These are phyloP conservation scores for Mechanitis messenoides DNA, from an alignment of 2,888 invertebrate species.

Conservation along the genomic window DNA sequence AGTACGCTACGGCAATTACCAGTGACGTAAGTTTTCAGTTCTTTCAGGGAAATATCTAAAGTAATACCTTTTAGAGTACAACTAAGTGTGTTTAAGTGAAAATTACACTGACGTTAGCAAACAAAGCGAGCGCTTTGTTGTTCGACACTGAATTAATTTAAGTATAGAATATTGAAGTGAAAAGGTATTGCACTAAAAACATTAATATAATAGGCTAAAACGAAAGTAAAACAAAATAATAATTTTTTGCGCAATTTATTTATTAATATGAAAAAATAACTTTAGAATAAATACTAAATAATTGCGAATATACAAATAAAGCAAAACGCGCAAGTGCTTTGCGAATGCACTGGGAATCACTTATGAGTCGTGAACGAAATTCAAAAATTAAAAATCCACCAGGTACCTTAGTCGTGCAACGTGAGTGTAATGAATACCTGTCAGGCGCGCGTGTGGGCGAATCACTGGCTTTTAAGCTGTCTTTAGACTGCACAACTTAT, in stretches of 20 bases:
- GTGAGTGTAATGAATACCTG: conserved; percentile 74
- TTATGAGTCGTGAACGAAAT: conserved; percentile 36
- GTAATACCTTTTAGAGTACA: conserved; percentile 24
- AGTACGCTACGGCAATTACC: no score
- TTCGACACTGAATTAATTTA: conserved; percentile 23
- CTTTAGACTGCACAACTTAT: conserved; percentile 7
- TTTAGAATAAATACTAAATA: conserved; percentile 19
- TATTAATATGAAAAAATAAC: not conserved
- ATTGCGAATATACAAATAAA: conserved; percentile 23
- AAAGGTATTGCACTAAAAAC: not conserved
- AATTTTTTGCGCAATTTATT: not conserved
- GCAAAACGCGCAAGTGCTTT: conserved; percentile 27
- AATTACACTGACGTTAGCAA: conserved; percentile 28
- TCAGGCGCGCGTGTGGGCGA: conserved; percentile 74
- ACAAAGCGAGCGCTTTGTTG: conserved; percentile 26
- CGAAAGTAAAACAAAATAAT: not conserved
- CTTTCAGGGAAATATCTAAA: conserved; percentile 21
- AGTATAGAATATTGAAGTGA: conserved; percentile 3
- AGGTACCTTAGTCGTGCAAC: conserved; percentile 36
- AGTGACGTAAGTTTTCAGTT: conserved; percentile 14
- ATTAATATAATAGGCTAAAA: not conserved
- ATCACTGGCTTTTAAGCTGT: conserved; percentile 35
- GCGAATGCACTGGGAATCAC: conserved; percentile 30
- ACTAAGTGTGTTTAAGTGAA: conserved; percentile 27
- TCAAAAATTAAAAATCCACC: conserved; percentile 42